Evolutionary conservation across 2,797 vertebrate genomes (phyloP).

Genomic region (Anniella stebbinsi): DNA sequence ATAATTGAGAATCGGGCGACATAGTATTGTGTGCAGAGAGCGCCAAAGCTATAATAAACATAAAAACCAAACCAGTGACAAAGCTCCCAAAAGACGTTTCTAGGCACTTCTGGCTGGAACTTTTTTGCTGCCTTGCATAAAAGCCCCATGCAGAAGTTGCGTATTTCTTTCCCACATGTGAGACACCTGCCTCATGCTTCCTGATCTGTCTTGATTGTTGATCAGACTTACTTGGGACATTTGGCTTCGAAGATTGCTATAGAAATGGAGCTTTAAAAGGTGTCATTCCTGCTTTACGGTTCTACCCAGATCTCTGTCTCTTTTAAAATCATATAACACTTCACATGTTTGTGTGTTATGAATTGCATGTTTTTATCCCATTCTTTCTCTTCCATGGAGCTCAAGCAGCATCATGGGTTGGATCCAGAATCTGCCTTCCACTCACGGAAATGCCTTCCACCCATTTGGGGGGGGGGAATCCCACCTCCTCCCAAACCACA

Average conservation of each 20-base stretch:
- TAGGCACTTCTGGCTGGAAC: too few species aligned
- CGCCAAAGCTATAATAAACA: not conserved
- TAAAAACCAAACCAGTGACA: slow-evolving; percentile 30
- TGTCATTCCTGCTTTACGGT: not conserved
- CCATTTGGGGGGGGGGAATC: too few species aligned
- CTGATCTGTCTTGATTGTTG: fast-evolving
- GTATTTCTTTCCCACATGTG: fast-evolving
- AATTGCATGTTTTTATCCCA: not conserved
- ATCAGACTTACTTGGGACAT: fast-evolving
- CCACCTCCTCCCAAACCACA: too few species aligned
- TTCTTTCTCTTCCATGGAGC: not conserved
- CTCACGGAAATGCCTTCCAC: too few species aligned
- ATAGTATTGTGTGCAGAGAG: not conserved
- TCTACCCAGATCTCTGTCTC: not conserved
- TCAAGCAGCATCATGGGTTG: too few species aligned
- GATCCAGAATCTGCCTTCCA: too few species aligned
- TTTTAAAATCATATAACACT: not conserved
- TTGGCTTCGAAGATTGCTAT: fast-evolving
- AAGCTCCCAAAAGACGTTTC: slow-evolving; percentile 4
- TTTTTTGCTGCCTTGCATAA: not conserved
- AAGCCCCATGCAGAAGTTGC: fast-evolving
- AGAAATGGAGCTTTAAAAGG: not conserved
- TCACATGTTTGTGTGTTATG: not conserved
- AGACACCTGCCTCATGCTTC: fast-evolving
- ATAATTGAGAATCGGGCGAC: fast-evolving